Percentiles rank a stretch among this genome's conserved stretches.
These are phyloP conservation scores for Gyrodactylus bullatarudis DNA, from an alignment of 1,140 invertebrate species.

Conservation along the genomic window DNA sequence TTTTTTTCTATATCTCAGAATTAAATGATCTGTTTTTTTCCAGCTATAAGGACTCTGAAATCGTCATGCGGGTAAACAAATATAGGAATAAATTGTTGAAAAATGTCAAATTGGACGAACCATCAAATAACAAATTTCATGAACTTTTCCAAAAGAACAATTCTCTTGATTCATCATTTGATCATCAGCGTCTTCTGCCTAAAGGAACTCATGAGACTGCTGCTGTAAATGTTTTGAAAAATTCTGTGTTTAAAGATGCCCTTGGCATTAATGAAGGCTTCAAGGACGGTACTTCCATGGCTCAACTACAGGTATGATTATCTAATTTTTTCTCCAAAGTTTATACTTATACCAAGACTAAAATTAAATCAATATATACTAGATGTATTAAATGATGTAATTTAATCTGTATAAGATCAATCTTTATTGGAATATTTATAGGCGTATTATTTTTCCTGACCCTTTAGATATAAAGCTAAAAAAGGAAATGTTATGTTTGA, in stretches of 20 bases:
- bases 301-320: too few species aligned
- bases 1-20: too few species aligned
- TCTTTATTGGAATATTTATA: too few species aligned
- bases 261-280: not conserved
- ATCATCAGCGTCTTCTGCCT: not conserved
- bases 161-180: too few species aligned
- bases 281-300: not conserved
- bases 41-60: not conserved
- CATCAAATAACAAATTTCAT: not conserved
- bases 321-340: too few species aligned
- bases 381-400: too few species aligned
- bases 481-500: too few species aligned
- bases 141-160: not conserved
- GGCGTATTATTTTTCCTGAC: too few species aligned
- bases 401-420: too few species aligned
- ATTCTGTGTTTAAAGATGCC: not conserved
- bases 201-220: constrained; percentile 2
- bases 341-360: too few species aligned
- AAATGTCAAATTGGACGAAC: not conserved
- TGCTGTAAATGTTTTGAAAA: not conserved
- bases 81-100: not conserved
- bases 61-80: not conserved
- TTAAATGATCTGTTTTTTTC: not conserved
- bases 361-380: too few species aligned
- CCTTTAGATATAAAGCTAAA: too few species aligned